These are phyloP conservation scores for Oryzias curvinotus DNA, from an alignment of 2,113 vertebrate genomes.

Conservation along the genomic window DNA sequence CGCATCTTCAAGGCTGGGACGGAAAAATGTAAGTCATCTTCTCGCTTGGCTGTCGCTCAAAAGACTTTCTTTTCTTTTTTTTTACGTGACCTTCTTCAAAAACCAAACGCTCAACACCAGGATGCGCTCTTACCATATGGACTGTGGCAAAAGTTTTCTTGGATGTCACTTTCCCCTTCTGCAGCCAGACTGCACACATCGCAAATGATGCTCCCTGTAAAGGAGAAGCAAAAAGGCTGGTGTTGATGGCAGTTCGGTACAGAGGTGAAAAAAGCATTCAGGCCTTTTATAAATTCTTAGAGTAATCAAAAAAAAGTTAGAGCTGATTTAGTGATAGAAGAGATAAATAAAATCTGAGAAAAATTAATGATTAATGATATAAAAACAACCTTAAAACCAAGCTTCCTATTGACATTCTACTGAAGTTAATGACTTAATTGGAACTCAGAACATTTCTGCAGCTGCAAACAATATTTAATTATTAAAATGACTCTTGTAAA, in stretches of 20 bases:
- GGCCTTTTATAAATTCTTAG: not conserved
- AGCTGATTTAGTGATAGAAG: not conserved
- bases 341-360: not conserved
- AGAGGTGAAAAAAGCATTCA: not conserved
- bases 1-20: conserved; percentile 77
- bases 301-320: not conserved
- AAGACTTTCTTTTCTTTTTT: not conserved
- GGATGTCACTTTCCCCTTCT: conserved; percentile 71
- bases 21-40: conserved; percentile 17
- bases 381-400: too few relatives aligned
- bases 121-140: conserved; percentile 69
- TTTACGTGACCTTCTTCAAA: not conserved
- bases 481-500: too few relatives aligned
- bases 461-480: too few relatives aligned
- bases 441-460: too few relatives aligned
- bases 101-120: not conserved
- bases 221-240: not conserved
- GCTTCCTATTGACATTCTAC: not conserved
- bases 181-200: conserved; percentile 71
- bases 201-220: conserved; percentile 67
- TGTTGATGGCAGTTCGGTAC: not conserved
- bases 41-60: conserved; percentile 15
- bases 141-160: conserved; percentile 72
- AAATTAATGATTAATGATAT: not conserved
- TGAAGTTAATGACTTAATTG: too few relatives aligned